Evolutionary conservation across 2,888 invertebrate species (phyloP), one percentile per base, ranked within the genome.

Genomic region (Serripes groenlandicus): DNA sequence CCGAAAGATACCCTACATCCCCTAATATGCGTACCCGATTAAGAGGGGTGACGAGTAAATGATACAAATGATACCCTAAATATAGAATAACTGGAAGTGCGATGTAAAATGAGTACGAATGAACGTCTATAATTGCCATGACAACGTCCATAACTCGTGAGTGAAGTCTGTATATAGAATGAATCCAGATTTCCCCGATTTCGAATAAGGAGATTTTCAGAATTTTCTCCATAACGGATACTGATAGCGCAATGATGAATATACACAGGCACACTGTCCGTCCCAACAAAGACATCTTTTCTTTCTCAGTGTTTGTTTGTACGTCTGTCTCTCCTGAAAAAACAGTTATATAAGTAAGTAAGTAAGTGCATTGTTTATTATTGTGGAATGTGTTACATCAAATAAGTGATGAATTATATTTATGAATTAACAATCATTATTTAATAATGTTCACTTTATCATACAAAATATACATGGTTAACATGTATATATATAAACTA

Each of bases 1-100:
- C 93, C 0, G 88, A 84, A 9, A 92, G 85, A 80, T 94, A 94
- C 9, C 94, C 94, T 2, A 93, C 64, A 35, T 93, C 93, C 7
- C 92, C 93, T 26, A 94, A 85, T 35, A 89, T 82, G 74, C 91
- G 71, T 0, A 94, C 88, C 52, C 94, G 79, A 82, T 94, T 91
- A 69, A 93, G 71, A 0, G 93, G 93, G 11, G 76, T 79, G 77
- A 93, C 88, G 28, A 93, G 80, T 1, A 93, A 15, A 11, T 81
- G 62, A 74, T 90, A 92, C 7, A 81, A n/a, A 35, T 87, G 86
- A 68, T 90, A 91, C 0, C 86, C 64, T 18, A 80, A 30, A 3
- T 82, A 73, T 18, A 54, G 34, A 7, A 86, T 26, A 4, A 89
- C 42, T 0, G 77, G 54, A 3, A 90, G 18, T 9, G 75, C 77